Evolutionary conservation across 2,113 vertebrate genomes (phyloP).

Genomic region (Hypomesus transpacificus): DNA sequence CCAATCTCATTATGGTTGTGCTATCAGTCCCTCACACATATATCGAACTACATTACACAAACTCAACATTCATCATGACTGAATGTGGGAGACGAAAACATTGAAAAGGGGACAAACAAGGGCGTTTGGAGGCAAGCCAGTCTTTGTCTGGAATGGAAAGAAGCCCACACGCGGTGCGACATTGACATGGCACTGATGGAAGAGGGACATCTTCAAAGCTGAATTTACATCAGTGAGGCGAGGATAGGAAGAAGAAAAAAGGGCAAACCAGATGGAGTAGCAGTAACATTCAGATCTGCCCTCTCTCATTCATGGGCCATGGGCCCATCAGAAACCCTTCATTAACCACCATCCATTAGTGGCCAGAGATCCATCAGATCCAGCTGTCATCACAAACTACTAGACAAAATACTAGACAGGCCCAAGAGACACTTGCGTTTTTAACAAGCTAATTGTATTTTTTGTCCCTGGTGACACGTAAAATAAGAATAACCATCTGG

Average conservation of each 20-base stretch:
- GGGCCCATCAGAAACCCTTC: constrained; percentile 7
- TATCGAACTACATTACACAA: neutral
- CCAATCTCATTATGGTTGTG: neutral
- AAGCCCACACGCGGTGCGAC: neutral
- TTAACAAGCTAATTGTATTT: too few species aligned
- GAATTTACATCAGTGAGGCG: neutral
- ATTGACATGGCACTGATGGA: neutral
- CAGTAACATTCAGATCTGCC: neutral
- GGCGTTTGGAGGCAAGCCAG: neutral
- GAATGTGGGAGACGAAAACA: neutral
- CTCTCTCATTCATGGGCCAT: neutral
- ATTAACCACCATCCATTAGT: constrained; percentile 19
- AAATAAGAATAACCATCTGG: too few species aligned
- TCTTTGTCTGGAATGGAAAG: neutral
- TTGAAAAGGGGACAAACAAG: neutral
- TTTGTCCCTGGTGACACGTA: too few species aligned
- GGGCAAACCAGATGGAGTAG: neutral
- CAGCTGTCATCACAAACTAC: neutral
- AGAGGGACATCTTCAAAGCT: neutral
- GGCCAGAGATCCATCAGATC: neutral
- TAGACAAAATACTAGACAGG: neutral
- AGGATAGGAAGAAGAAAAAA: neutral
- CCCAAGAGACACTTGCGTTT: too few species aligned
- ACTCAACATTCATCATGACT: neutral
- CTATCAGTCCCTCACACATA: neutral